Conservation (phyloP, 92 coral and sea anemone species). For the Phenganax subtilis region DNA sequence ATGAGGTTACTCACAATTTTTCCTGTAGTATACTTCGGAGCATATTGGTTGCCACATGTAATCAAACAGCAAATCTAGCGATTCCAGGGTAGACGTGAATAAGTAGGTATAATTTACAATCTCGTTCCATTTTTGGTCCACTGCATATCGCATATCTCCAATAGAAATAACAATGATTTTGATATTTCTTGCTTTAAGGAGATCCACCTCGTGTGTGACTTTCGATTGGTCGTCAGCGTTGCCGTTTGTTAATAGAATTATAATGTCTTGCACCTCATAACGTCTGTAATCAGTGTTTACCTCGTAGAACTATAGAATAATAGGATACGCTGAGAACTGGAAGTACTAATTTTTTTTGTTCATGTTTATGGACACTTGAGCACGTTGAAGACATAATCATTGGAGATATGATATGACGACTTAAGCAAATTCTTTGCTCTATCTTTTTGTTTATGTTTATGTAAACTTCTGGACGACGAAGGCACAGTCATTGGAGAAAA, state of each 20-base stretch:
- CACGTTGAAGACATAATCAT: no score
- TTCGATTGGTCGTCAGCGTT: constrained; percentile 17
- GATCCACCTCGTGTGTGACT: constrained; percentile 13
- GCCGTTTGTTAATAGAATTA: constrained; percentile 22
- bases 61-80: constrained; percentile 14
- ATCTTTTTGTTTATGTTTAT: no score
- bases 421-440: no score
- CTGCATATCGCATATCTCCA: constrained; percentile 15
- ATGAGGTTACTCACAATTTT: constrained; percentile 17
- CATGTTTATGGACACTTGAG: no score
- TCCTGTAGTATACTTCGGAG: constrained; percentile 24
- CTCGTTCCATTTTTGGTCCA: constrained; percentile 14
- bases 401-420: no score
- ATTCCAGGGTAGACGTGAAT: neutral
- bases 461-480: no score
- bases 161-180: constrained; percentile 28
- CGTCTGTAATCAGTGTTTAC: constrained; percentile 15
- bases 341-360: neutral
- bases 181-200: constrained; percentile 35
- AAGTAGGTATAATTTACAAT: constrained; percentile 16
- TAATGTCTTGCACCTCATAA: constrained; percentile 18
- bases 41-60: constrained; percentile 22
- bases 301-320: constrained; percentile 30
- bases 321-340: neutral
- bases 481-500: no score